A percentile compares a stretch with the other conserved stretches of the same genome.
Conservation (phyloP, 2,888 invertebrate species). For the Eledone cirrhosa region DNA sequence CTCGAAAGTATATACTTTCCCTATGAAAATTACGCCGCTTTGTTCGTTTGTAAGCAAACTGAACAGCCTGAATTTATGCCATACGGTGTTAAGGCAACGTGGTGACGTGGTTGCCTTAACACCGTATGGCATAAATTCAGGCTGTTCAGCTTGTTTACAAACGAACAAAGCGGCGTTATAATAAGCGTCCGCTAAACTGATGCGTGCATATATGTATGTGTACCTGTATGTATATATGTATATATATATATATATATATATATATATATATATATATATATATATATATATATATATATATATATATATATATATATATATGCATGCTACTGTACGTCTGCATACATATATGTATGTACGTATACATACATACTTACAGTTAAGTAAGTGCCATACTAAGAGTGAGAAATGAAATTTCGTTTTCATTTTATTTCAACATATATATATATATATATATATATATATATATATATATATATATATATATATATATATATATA, state of each 20-base stretch:
- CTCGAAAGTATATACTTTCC: too few relatives aligned
- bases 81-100: too few relatives aligned
- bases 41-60: too few relatives aligned
- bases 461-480: neutral
- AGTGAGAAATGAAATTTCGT: too few relatives aligned
- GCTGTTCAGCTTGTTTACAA: too few relatives aligned
- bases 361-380: neutral
- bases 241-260: neutral
- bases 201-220: neutral
- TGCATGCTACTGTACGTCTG: neutral
- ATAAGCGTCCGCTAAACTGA: too few relatives aligned
- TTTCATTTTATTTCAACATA: neutral
- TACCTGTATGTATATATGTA: neutral
- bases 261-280: constrained; percentile 7
- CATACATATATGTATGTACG: neutral
- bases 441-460: neutral
- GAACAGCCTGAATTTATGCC: too few relatives aligned
- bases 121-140: too few relatives aligned
- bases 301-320: neutral
- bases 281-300: constrained; percentile 4
- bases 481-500: neutral
- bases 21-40: too few relatives aligned
- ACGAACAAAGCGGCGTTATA: too few relatives aligned
- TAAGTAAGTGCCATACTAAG: too few relatives aligned
- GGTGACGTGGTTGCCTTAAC: too few relatives aligned